Conservation (phyloP, 2,113 vertebrate species). For the Corydoras sp. region DNA sequence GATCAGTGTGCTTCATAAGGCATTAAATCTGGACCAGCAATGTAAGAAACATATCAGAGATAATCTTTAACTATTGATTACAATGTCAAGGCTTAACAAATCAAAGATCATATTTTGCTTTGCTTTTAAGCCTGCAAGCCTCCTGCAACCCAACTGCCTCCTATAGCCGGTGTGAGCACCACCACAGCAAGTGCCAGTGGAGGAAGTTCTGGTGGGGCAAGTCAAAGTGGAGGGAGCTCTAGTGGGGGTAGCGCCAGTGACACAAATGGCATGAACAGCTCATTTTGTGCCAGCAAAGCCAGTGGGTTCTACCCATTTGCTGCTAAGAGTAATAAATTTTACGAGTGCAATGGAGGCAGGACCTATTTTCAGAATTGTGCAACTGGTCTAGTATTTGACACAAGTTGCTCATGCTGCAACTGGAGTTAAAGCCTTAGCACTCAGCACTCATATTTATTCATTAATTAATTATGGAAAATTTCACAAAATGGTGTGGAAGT, state of each 20-base stretch:
- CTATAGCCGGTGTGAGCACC: conserved; percentile 40
- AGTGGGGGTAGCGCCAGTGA: conserved; percentile 34
- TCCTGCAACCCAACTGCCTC: conserved; percentile 47
- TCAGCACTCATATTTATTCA: too few relatives aligned
- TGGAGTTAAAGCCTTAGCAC: conserved; percentile 46
- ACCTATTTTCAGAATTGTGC: conserved; percentile 51
- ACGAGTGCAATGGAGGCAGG: conserved; percentile 40
- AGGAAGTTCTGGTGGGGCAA: conserved; percentile 8
- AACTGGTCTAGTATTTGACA: conserved; percentile 47
- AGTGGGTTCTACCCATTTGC: conserved; percentile 45
- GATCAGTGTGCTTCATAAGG: conserved; percentile 52
- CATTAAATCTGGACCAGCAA: conserved; percentile 31
- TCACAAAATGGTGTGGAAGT: too few relatives aligned
- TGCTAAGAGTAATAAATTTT: conserved; percentile 48
- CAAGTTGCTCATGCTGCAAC: conserved; percentile 49
- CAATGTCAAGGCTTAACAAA: too few relatives aligned
- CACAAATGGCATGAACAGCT: conserved; percentile 37
- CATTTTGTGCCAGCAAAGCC: conserved; percentile 49
- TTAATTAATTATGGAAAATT: too few relatives aligned
- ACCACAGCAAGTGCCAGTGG: conserved; percentile 28
- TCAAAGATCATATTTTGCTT: conserved; percentile 14
- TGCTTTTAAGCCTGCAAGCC: conserved; percentile 54
- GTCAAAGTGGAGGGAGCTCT: neutral
- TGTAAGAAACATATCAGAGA: conserved; percentile 4
- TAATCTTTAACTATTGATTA: neutral